phyloP scores from a whole-genome alignment of 2,888 invertebrate species.

The Andricus curvator region DNA sequence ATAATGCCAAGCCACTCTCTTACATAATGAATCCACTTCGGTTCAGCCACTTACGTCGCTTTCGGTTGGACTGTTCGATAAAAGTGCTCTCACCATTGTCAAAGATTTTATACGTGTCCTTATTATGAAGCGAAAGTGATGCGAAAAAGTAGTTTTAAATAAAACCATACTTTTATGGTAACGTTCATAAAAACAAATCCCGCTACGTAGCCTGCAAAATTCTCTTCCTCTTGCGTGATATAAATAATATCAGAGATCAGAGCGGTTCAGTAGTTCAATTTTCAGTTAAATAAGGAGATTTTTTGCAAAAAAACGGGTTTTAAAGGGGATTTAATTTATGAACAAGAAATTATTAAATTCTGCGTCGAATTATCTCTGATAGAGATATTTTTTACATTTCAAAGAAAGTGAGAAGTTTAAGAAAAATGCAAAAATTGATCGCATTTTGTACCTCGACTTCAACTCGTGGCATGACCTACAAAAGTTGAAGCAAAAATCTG shows the following conservation, averaged over 20 bases:
- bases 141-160: slow-evolving; percentile 3
- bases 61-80: slow-evolving; percentile 47
- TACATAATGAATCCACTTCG: slow-evolving; percentile 67
- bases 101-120: slow-evolving; percentile 54
- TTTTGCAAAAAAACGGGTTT: too few species aligned
- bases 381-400: too few species aligned
- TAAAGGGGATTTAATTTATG: too few species aligned
- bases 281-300: too few species aligned
- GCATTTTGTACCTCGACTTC: too few species aligned
- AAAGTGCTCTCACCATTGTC: slow-evolving; percentile 54
- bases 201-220: background rate
- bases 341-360: too few species aligned
- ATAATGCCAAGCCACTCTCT: slow-evolving; percentile 61
- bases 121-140: slow-evolving; percentile 38
- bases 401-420: too few species aligned
- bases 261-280: too few species aligned
- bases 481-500: too few species aligned
- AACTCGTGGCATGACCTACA: too few species aligned
- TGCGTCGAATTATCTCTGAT: too few species aligned
- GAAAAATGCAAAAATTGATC: too few species aligned
- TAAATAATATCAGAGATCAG: background rate
- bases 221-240: background rate
- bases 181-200: background rate
- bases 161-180: background rate
- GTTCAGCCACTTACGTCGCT: slow-evolving; percentile 53